Evolutionary conservation across 2,797 vertebrate genomes (phyloP).

Genomic region (Gila robusta): DNA sequence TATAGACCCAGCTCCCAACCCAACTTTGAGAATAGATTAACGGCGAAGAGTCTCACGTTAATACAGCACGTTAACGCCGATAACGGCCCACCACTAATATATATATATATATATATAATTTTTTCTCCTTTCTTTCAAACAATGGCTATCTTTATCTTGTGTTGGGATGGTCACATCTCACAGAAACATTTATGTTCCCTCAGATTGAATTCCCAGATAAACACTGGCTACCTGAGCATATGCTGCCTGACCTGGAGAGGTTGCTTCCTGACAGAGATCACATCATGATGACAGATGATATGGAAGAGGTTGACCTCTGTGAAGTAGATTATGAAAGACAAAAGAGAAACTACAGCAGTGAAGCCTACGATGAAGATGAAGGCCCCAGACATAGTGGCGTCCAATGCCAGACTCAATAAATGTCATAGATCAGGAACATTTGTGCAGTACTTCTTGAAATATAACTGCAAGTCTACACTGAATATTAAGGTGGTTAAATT

Average conservation of each 20-base stretch:
- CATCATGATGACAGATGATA: conserved; percentile 88
- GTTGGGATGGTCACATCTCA: not conserved
- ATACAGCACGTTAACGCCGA: too few relatives aligned
- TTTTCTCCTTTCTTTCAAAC: too few relatives aligned
- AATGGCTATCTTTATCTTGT: not conserved
- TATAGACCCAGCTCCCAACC: too few relatives aligned
- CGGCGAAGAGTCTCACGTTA: too few relatives aligned
- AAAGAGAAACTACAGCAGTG: conserved; percentile 76
- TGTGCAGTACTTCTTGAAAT: not conserved
- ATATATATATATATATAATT: too few relatives aligned
- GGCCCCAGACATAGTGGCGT: conserved; percentile 82
- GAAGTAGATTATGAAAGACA: conserved; percentile 83
- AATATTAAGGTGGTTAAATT: not conserved
- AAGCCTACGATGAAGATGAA: conserved; percentile 90
- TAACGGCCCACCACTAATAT: too few relatives aligned
- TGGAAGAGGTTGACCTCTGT: conserved; percentile 91
- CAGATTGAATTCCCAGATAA: conserved; percentile 93
- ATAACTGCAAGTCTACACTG: not conserved
- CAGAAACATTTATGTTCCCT: not conserved
- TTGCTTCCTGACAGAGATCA: conserved; percentile 89
- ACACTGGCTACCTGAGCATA: conserved; percentile 88
- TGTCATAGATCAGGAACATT: conserved; percentile 9
- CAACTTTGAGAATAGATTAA: too few relatives aligned
- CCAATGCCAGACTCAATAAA: conserved; percentile 91
- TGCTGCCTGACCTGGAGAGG: conserved; percentile 86